Percentiles rank a stretch among this genome's conserved stretches.
These are phyloP conservation scores for Pyrgus malvae DNA, from an alignment of 2,888 invertebrate genomes.

Conservation along the genomic window DNA sequence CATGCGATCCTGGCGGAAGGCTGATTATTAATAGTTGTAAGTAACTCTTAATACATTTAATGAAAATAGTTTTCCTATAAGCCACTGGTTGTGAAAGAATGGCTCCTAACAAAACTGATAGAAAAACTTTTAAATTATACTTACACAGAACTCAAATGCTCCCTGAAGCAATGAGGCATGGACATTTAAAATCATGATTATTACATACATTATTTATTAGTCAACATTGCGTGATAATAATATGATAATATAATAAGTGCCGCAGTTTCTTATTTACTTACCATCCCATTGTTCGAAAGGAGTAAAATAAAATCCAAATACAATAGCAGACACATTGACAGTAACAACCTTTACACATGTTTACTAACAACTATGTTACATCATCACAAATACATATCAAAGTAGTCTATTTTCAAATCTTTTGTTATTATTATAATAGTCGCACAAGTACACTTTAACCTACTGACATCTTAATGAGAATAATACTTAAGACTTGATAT, in stretches of 20 bases:
- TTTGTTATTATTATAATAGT: not conserved
- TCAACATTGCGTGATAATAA: not conserved
- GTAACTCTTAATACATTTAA: too few species aligned
- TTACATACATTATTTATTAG: not conserved
- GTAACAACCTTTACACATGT: not conserved
- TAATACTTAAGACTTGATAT: not conserved
- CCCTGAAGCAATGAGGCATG: constrained; percentile 83
- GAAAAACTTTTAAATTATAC: constrained; percentile 63
- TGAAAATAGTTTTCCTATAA: too few species aligned
- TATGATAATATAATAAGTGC: not conserved
- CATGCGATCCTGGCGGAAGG: too few species aligned
- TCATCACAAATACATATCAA: not conserved
- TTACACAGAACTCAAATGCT: constrained; percentile 96
- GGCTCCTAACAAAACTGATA: too few species aligned
- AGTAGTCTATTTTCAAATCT: not conserved
- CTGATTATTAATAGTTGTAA: too few species aligned
- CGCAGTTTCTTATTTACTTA: not conserved
- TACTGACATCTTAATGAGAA: constrained; percentile 6
- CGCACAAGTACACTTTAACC: not conserved
- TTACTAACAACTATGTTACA: not conserved
- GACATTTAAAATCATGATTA: constrained; percentile 30
- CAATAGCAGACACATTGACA: not conserved
- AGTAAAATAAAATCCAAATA: not conserved
- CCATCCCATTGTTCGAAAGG: constrained; percentile 6
- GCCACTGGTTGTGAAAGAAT: too few species aligned